These are phyloP conservation scores for Drosophila hamatofila DNA, from an alignment of 2,888 invertebrate genomes.

Conservation along the genomic window DNA sequence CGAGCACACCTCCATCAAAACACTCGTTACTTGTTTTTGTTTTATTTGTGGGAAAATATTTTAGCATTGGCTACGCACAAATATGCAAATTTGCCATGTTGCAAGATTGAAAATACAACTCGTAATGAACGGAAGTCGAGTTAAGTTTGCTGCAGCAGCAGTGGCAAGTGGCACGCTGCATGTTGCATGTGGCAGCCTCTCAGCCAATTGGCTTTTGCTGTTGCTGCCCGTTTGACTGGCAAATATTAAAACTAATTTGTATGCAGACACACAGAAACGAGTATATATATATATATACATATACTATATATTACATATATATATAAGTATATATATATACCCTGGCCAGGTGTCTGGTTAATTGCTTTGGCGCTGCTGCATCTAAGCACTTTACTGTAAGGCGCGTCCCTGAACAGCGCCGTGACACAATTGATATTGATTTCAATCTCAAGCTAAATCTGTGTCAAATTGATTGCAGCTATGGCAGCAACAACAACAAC, in stretches of 20 bases:
- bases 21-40: conserved; percentile 4
- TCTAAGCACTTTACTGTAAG: conserved; percentile 11
- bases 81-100: conserved; percentile 26
- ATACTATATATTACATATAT: not conserved
- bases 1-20: not conserved
- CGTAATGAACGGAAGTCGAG: conserved; percentile 42
- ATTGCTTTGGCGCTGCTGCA: conserved; percentile 34
- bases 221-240: conserved; percentile 21
- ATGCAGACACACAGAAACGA: conserved; percentile 16
- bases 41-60: conserved; percentile 56
- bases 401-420: conserved; percentile 29
- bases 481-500: conserved; percentile 2
- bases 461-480: conserved; percentile 75
- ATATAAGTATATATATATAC: not conserved
- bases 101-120: conserved; percentile 25
- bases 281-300: conserved; percentile 1
- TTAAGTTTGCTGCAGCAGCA: conserved; percentile 34
- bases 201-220: conserved; percentile 32
- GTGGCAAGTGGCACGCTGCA: conserved; percentile 8
- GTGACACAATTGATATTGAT: conserved; percentile 67
- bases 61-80: conserved; percentile 51
- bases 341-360: conserved; percentile 34
- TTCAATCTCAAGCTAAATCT: conserved; percentile 60
- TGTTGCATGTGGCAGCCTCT: conserved; percentile 18
- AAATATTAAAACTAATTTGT: conserved; percentile 57